A percentile compares a stretch with the other conserved stretches of the same genome.
These are phyloP conservation scores for Idaea straminata DNA, from an alignment of 2,888 invertebrate species.

Conservation along the genomic window DNA sequence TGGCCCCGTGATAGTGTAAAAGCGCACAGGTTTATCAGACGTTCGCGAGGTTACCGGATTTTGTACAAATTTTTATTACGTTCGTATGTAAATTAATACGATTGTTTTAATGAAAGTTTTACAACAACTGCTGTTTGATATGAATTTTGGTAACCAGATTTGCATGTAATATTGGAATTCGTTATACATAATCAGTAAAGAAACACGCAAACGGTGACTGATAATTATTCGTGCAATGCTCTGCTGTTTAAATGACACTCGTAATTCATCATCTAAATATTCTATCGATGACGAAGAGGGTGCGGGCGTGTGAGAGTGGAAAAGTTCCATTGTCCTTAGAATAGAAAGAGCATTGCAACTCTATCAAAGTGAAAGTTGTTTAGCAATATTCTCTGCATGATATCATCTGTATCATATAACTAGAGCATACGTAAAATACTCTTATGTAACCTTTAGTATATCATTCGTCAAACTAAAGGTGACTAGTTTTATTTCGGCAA, in stretches of 20 bases:
- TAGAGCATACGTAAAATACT: neutral
- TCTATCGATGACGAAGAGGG: slow-evolving; percentile 37
- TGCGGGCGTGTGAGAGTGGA: slow-evolving; percentile 62
- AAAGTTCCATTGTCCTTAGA: slow-evolving; percentile 61
- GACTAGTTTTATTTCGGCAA: neutral
- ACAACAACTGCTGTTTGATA: neutral
- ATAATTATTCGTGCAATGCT: neutral
- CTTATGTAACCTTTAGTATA: neutral
- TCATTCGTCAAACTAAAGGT: neutral
- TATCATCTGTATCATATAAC: slow-evolving; percentile 21
- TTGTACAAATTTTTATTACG: neutral
- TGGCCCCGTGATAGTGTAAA: neutral
- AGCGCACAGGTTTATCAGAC: slow-evolving; percentile 1
- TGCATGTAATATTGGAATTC: no score
- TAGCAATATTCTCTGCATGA: slow-evolving; percentile 35
- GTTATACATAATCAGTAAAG: neutral
- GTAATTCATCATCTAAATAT: slow-evolving; percentile 42
- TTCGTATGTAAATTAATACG: neutral
- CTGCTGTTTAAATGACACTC: neutral
- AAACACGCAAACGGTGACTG: neutral
- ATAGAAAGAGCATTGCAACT: slow-evolving; percentile 52
- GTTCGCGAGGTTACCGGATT: neutral
- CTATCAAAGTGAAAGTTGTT: slow-evolving; percentile 65
- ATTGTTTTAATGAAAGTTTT: neutral
- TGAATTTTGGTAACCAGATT: neutral